These are phyloP conservation scores for Sprattus sprattus DNA, from an alignment of 2,113 vertebrate genomes.

Conservation along the genomic window DNA sequence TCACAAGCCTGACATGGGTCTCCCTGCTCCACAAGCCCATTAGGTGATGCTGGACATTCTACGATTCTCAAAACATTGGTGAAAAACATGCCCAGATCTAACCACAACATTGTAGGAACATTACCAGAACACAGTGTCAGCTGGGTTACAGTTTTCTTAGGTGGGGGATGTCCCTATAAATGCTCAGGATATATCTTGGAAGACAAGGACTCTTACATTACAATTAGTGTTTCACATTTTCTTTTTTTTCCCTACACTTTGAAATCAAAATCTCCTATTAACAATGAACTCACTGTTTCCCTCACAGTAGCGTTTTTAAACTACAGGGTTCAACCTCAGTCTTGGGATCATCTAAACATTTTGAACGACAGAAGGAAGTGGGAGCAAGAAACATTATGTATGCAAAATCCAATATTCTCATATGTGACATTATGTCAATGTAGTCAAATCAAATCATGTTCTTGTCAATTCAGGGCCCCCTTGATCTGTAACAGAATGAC, in stretches of 20 bases:
- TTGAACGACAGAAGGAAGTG: background rate
- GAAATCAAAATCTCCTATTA: constrained; percentile 60
- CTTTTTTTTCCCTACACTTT: constrained; percentile 75
- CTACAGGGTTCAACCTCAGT: background rate
- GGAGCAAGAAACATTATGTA: background rate
- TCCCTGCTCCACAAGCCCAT: constrained; percentile 72
- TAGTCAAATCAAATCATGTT: background rate
- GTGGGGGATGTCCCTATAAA: constrained; percentile 37
- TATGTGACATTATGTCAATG: background rate
- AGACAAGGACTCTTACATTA: constrained; percentile 81
- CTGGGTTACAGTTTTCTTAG: constrained; percentile 71
- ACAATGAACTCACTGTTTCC: constrained; percentile 60
- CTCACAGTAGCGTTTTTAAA: constrained; percentile 58
- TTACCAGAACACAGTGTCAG: constrained; percentile 70
- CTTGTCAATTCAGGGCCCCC: background rate
- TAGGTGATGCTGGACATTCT: constrained; percentile 68
- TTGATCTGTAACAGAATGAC: background rate
- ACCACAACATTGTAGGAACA: constrained; percentile 68
- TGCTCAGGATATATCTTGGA: constrained; percentile 76
- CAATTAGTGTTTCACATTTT: constrained; percentile 56
- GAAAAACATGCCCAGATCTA: constrained; percentile 67
- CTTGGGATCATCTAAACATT: background rate
- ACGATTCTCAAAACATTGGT: constrained; percentile 69
- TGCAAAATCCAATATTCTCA: background rate
- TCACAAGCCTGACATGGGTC: constrained; percentile 82